A percentile compares a stretch with the other conserved stretches of the same genome.
These are phyloP conservation scores for Hirtodrosophila trivittata DNA, from an alignment of 2,888 invertebrate species.

Conservation along the genomic window DNA sequence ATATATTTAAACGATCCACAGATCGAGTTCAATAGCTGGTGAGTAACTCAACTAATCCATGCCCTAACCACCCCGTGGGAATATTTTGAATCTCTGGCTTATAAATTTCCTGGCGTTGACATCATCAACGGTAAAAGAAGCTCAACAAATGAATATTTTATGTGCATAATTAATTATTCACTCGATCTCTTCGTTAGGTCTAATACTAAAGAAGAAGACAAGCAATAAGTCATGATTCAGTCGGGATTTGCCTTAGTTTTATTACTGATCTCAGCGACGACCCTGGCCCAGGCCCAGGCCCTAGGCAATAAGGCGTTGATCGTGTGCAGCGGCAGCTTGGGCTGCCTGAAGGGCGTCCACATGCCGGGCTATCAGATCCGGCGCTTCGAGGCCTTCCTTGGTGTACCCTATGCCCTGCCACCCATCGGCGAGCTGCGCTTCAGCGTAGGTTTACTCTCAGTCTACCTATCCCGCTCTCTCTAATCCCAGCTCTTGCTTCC, in stretches of 20 bases:
- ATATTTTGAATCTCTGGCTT: no score
- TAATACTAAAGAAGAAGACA: slow-evolving; percentile 4
- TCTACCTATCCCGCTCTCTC: background rate
- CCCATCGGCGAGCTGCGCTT: slow-evolving; percentile 81
- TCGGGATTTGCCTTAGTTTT: slow-evolving; percentile 19
- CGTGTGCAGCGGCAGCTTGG: slow-evolving; percentile 69
- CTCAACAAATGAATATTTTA: background rate
- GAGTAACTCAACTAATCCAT: no score
- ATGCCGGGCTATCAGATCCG: slow-evolving; percentile 76
- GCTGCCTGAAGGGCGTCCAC: slow-evolving; percentile 76
- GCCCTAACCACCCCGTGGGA: no score
- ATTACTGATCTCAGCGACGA: slow-evolving; percentile 5
- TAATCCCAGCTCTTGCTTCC: background rate
- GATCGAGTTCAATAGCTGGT: no score
- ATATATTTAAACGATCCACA: no score
- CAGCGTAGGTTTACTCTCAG: slow-evolving; percentile 70
- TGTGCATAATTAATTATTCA: slow-evolving; percentile 64
- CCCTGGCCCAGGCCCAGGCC: slow-evolving; percentile 12
- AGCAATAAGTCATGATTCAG: slow-evolving; percentile 45
- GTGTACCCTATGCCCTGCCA: slow-evolving; percentile 82
- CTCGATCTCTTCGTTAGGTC: slow-evolving; percentile 38
- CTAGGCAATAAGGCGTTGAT: slow-evolving; percentile 32
- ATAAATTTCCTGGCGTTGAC: background rate
- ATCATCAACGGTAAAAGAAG: slow-evolving; percentile 1
- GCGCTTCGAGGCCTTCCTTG: slow-evolving; percentile 81